Conservation (phyloP, 2,113 vertebrate species). For the Pterocles gutturalis region DNA sequence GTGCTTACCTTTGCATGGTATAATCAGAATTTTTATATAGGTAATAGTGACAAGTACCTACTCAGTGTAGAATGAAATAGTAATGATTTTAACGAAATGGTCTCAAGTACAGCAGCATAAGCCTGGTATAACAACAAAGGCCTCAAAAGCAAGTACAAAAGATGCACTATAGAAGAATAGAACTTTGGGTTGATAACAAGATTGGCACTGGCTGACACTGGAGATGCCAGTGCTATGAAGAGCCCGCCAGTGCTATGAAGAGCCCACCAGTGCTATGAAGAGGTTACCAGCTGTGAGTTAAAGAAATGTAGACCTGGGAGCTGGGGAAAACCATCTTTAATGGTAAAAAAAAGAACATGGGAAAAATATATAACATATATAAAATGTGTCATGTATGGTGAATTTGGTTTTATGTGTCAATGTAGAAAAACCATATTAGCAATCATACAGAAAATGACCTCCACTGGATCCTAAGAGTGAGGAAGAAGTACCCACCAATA, state of each 20-base stretch:
- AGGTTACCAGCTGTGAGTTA: not conserved
- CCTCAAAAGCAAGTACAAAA: not conserved
- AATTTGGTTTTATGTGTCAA: not conserved
- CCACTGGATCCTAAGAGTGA: not conserved
- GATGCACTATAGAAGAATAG: not conserved
- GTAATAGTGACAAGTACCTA: not conserved
- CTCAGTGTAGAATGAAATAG: not conserved
- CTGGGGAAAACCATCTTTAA: not conserved
- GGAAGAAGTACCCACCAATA: not conserved
- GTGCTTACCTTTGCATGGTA: not conserved
- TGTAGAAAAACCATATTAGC: not conserved
- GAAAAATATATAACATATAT: not conserved
- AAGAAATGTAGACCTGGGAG: not conserved
- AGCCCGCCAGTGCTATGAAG: accelerated
- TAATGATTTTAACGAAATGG: not conserved
- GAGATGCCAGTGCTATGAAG: not conserved
- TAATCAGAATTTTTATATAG: not conserved
- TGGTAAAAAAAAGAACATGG: not conserved
- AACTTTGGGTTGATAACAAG: not conserved
- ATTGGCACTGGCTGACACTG: not conserved
- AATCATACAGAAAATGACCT: not conserved
- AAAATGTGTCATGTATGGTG: not conserved
- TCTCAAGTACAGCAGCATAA: not conserved
- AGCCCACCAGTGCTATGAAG: not conserved
- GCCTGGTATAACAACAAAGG: not conserved